These are phyloP conservation scores for Aplocera efformata DNA, from an alignment of 2,888 invertebrate species.

Conservation along the genomic window DNA sequence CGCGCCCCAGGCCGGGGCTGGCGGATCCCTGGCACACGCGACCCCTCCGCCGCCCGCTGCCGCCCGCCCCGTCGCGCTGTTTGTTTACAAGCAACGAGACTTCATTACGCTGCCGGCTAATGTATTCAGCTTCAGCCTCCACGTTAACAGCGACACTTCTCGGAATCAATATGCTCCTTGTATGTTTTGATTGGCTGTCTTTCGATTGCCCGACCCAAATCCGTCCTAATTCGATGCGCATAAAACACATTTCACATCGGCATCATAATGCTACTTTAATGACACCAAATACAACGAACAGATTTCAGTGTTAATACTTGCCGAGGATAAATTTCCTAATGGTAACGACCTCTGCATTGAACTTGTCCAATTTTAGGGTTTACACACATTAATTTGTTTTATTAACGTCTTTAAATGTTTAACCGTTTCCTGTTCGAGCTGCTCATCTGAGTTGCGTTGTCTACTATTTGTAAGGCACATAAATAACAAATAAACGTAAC, in stretches of 20 bases:
- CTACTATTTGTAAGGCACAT: conserved; percentile 25
- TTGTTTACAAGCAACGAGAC: conserved; percentile 80
- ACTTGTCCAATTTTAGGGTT: conserved; percentile 80
- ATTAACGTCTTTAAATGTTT: conserved; percentile 73
- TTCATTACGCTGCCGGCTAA: conserved; percentile 80
- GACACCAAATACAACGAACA: conserved; percentile 77
- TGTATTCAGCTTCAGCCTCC: conserved; percentile 81
- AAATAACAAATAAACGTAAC: conserved; percentile 10
- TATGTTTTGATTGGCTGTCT: conserved; percentile 79
- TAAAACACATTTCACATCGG: conserved; percentile 58
- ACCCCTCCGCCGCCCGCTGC: conserved; percentile 33
- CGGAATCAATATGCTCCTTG: conserved; percentile 81
- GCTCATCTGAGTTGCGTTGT: conserved; percentile 54
- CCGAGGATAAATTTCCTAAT: conserved; percentile 75
- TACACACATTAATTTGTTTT: conserved; percentile 76
- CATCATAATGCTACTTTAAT: conserved; percentile 57
- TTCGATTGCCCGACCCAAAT: conserved; percentile 45
- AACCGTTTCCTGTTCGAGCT: conserved; percentile 69
- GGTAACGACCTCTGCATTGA: conserved; percentile 78
- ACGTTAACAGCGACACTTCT: conserved; percentile 81
- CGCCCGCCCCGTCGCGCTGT: conserved; percentile 50
- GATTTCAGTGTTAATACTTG: conserved; percentile 79
- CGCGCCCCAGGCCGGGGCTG: conserved; percentile 69
- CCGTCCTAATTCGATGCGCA: conserved; percentile 47
- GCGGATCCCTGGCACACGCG: conserved; percentile 42